Percentiles rank a stretch among this genome's conserved stretches.
phyloP scores from a whole-genome alignment of 2,797 vertebrate species.

The Hoplostethus mediterraneus region DNA sequence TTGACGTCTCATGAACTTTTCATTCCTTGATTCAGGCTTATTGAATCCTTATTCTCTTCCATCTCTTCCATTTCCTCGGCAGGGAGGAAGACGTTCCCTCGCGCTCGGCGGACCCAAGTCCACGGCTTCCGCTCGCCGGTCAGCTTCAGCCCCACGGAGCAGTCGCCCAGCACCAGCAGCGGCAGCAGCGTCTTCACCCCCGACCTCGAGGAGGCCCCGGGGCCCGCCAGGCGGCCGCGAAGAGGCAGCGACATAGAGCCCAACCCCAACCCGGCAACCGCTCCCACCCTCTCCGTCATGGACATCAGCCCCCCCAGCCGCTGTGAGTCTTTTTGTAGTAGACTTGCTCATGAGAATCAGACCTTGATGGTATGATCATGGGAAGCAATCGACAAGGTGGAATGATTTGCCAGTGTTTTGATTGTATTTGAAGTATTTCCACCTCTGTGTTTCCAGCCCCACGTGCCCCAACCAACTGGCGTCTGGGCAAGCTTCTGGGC shows the following conservation, averaged over 20 bases:
- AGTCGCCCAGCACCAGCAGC: conserved; percentile 94
- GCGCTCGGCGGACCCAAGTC: conserved; percentile 94
- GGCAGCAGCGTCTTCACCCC: conserved; percentile 96
- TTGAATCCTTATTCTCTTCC: not conserved
- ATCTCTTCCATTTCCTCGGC: not conserved
- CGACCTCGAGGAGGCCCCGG: conserved; percentile 89
- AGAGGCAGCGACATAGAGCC: conserved; percentile 96
- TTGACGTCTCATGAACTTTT: conserved; percentile 1
- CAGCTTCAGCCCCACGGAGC: conserved; percentile 96
- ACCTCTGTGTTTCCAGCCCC: conserved; percentile 84
- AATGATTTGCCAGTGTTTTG: not conserved
- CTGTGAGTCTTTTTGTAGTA: conserved; percentile 85
- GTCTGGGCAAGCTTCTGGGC: conserved; percentile 95
- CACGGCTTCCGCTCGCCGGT: conserved; percentile 94
- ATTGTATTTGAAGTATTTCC: not conserved
- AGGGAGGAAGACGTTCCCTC: conserved; percentile 98
- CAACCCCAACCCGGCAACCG: conserved; percentile 76
- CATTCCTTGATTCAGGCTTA: not conserved
- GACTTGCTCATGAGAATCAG: not conserved
- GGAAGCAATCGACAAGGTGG: too few species aligned
- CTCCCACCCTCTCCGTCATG: conserved; percentile 92
- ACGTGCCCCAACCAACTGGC: conserved; percentile 97
- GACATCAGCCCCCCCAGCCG: conserved; percentile 98
- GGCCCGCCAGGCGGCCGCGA: conserved; percentile 87
- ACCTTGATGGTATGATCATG: too few species aligned